Base-by-base conservation (phyloP, 2,888 invertebrate species). In the Dasysyrphus albostriatus region DNA sequence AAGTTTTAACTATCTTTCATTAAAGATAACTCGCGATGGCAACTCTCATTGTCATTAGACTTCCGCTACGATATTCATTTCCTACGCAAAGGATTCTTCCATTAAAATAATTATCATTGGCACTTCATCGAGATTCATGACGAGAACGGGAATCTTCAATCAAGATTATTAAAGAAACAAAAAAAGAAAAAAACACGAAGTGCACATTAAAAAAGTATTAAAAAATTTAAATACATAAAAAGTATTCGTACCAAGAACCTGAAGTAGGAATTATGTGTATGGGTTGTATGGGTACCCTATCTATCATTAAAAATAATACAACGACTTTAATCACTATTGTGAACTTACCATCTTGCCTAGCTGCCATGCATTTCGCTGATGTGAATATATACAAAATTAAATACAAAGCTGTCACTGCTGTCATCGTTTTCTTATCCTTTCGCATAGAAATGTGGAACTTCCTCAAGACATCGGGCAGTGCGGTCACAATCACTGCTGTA, bases 301-400 rank as follows among this genome's bases (percentile, higher is more conserved):
- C 9, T 34, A 24, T 6, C 32, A 58, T 58, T 39, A 10, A 39
- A 65, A 44, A 58, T 65, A 58, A 29, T 49, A 67, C 10, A 47
- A 19, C 14, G 4, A 61, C 12, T 29, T 32, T 29, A 51, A 74
- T 24, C 42, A 54, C 39, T 49, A 67, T 67, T 49, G 37, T 37
- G 44, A 39, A 87, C 87, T 87, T 73, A 87, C 87, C 87, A 79
- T 87, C 87, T 83, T 87, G 87, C 67, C 87, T 87, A 87, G 83
- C 87, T 87, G 83, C 87, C 72, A 82, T 87, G 83, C 83, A 83
- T 32, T 72, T 87, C 79, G 87, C 79, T 73, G 87, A 87, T 75
- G 87, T 87, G 83, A 87, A 87, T 83, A 87, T 87, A 87, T 87
- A 87, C 87, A 87, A 87, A 83, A 87, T 83, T 87, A 87, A 87